Evolutionary conservation across 2,888 invertebrate species (phyloP).

Genomic region (Ennomos quercinarius): DNA sequence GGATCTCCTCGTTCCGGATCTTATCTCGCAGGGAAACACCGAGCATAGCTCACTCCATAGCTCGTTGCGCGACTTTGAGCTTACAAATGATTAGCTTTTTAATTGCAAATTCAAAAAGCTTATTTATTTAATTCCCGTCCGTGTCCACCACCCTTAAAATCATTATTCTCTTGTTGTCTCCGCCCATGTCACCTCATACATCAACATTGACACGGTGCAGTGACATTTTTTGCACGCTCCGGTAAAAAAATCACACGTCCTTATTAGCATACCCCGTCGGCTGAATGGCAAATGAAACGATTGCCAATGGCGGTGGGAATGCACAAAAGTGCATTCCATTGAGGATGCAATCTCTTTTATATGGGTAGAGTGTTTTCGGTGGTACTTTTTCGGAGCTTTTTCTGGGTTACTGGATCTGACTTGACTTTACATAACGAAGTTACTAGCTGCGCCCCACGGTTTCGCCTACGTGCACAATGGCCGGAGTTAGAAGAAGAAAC

Average conservation of each 20-base stretch:
- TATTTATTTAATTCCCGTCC: too few species aligned
- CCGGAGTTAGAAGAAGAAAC: too few species aligned
- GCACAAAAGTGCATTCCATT: slow-evolving; percentile 42
- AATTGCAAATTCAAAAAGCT: too few species aligned
- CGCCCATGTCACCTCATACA: slow-evolving; percentile 35
- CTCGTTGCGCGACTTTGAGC: too few species aligned
- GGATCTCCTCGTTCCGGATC: too few species aligned
- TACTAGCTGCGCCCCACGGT: too few species aligned
- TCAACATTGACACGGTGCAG: slow-evolving; percentile 30
- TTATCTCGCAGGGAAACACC: too few species aligned
- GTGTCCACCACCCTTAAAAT: slow-evolving; percentile 16
- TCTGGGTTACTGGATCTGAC: slow-evolving; percentile 10
- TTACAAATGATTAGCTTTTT: too few species aligned
- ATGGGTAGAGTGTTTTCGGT: slow-evolving; percentile 10
- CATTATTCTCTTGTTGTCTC: slow-evolving; percentile 23
- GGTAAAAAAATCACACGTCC: slow-evolving; percentile 21
- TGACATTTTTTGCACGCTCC: slow-evolving; percentile 23
- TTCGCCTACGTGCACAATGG: too few species aligned
- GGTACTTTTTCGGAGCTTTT: slow-evolving; percentile 8
- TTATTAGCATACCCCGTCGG: slow-evolving; percentile 19
- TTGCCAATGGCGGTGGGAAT: slow-evolving; percentile 36
- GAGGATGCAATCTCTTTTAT: slow-evolving; percentile 21
- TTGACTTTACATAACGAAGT: not conserved
- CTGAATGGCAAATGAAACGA: slow-evolving; percentile 23
- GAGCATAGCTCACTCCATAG: too few species aligned